Evolutionary conservation across 2,113 vertebrate genomes (phyloP).

Genomic region (Sialia sialis): DNA sequence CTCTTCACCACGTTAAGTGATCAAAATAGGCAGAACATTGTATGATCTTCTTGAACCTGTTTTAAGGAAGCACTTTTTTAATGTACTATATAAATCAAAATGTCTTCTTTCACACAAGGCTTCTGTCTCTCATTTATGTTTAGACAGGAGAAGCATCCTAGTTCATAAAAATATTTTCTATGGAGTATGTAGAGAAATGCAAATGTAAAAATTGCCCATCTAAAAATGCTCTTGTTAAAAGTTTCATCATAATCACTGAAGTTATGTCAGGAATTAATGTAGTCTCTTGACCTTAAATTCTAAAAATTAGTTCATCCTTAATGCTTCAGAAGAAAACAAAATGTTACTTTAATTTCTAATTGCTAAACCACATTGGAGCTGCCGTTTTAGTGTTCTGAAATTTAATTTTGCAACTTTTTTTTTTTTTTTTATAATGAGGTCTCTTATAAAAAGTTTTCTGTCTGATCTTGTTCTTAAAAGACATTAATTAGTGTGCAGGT

Average conservation of each 20-base stretch:
- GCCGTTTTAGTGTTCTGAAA: neutral
- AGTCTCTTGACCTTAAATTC: neutral
- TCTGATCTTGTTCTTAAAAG: neutral
- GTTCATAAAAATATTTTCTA: neutral
- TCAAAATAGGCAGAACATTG: neutral
- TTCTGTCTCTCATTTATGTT: neutral
- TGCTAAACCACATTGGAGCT: neutral
- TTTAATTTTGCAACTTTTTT: neutral
- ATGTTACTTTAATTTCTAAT: neutral
- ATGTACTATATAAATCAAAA: neutral
- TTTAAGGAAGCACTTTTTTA: neutral
- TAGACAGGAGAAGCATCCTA: neutral
- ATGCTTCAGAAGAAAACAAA: neutral
- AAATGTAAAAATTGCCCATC: neutral
- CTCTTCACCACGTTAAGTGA: neutral
- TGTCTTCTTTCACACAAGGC: neutral
- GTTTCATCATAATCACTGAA: neutral
- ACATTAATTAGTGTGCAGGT: neutral
- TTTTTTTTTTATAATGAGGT: neutral
- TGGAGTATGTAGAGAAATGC: neutral
- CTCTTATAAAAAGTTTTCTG: neutral
- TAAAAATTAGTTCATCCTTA: neutral
- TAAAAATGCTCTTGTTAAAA: neutral
- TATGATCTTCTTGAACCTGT: neutral
- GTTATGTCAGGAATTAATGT: neutral